phyloP scores from a whole-genome alignment of 2,797 vertebrate genomes.

The Hydrocynus forskahlii region DNA sequence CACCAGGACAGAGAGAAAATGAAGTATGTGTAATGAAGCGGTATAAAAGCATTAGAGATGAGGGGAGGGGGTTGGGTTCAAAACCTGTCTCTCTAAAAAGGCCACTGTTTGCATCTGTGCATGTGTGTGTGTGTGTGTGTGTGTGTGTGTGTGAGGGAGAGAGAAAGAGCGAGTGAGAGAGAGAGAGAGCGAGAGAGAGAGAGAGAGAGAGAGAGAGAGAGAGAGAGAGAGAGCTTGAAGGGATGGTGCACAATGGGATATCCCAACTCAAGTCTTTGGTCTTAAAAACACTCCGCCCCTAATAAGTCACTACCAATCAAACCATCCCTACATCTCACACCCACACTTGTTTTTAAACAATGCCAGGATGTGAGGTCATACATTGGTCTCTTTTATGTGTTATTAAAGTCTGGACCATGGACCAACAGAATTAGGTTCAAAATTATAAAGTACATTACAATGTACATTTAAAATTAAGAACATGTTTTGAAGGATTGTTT shows the following conservation, averaged over 20 bases:
- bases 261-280: constrained; percentile 42
- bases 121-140: neutral
- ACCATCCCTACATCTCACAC: constrained; percentile 17
- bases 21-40: constrained; percentile 47
- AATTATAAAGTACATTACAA: no score
- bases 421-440: no score
- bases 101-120: constrained; percentile 32
- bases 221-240: neutral
- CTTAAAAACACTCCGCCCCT: constrained; percentile 37
- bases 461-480: no score
- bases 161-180: neutral
- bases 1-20: constrained; percentile 19
- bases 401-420: no score
- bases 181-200: neutral
- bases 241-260: constrained; percentile 40
- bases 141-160: neutral
- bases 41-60: constrained; percentile 47
- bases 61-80: constrained; percentile 31
- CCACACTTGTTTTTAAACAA: constrained; percentile 3
- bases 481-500: no score
- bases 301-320: constrained; percentile 51
- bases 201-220: no score
- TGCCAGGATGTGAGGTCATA: neutral
- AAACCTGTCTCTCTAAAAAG: constrained; percentile 41
- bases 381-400: no score